phyloP scores from a whole-genome alignment of 2,113 vertebrate genomes.

The Clinocottus analis region DNA sequence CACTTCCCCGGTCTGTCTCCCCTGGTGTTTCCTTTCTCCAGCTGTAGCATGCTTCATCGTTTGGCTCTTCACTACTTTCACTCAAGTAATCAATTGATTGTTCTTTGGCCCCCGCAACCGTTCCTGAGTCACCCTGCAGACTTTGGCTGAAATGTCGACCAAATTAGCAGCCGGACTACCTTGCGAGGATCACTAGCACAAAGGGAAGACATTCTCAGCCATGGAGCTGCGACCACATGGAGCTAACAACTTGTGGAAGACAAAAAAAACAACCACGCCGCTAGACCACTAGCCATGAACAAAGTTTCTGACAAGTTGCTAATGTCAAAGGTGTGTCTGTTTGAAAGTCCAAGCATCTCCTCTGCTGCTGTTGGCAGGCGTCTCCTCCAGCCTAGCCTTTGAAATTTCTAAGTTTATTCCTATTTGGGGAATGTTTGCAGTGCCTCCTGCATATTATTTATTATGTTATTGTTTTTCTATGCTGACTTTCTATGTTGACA shows the following conservation, averaged over 20 bases:
- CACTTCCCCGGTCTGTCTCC: background rate
- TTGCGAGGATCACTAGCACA: constrained; percentile 18
- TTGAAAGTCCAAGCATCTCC: constrained; percentile 37
- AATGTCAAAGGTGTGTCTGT: constrained; percentile 37
- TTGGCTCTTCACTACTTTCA: constrained; percentile 43
- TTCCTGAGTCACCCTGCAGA: constrained; percentile 37
- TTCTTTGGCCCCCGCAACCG: constrained; percentile 42
- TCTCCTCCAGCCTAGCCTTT: constrained; percentile 4
- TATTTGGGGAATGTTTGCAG: constrained; percentile 34
- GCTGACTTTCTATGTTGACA: constrained; percentile 15
- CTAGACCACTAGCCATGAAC: constrained; percentile 29
- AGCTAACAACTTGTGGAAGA: constrained; percentile 28
- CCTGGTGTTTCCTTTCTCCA: background rate
- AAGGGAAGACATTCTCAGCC: constrained; percentile 17
- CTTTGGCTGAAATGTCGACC: constrained; percentile 67
- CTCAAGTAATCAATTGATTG: constrained; percentile 65
- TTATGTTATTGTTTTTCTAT: constrained; percentile 40
- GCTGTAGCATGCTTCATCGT: constrained; percentile 16
- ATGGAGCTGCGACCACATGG: background rate
- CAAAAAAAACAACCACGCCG: constrained; percentile 24
- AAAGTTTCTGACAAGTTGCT: constrained; percentile 48
- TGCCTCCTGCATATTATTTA: constrained; percentile 34
- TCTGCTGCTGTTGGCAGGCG: constrained; percentile 8
- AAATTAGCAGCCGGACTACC: constrained; percentile 63
- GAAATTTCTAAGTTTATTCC: constrained; percentile 37